Conservation (phyloP, 2,888 invertebrate species). For the Brachylomia viminalis region DNA sequence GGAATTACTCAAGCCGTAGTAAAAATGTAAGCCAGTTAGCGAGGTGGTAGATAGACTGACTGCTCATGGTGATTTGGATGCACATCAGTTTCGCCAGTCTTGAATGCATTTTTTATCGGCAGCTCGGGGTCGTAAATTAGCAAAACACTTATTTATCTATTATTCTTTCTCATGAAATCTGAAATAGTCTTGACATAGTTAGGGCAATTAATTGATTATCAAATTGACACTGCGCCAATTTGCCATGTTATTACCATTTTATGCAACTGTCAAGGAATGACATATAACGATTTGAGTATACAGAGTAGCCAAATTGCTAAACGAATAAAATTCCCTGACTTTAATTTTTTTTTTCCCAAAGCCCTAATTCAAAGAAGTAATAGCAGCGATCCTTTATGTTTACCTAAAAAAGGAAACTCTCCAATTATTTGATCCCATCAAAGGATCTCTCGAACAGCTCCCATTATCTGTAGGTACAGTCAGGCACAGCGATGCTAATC, state of each 20-base stretch:
- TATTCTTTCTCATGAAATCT: too few relatives aligned
- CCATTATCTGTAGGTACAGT: slow-evolving; percentile 44
- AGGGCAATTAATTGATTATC: too few relatives aligned
- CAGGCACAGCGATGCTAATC: slow-evolving; percentile 46
- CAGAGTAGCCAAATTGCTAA: too few relatives aligned
- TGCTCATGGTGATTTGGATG: background rate
- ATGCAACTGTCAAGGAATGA: too few relatives aligned
- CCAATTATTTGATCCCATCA: slow-evolving; percentile 46
- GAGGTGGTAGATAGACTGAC: background rate
- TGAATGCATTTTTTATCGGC: too few relatives aligned
- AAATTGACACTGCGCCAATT: too few relatives aligned
- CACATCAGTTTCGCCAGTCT: background rate
- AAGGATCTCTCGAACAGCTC: slow-evolving; percentile 35
- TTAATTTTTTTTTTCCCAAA: background rate
- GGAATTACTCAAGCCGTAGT: background rate
- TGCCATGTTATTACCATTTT: too few relatives aligned
- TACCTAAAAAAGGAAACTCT: slow-evolving; percentile 23
- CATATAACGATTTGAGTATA: too few relatives aligned
- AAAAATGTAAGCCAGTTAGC: background rate
- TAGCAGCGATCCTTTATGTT: slow-evolving; percentile 7
- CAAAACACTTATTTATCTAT: too few relatives aligned
- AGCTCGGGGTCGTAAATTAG: too few relatives aligned
- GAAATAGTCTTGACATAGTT: too few relatives aligned
- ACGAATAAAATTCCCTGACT: too few relatives aligned
- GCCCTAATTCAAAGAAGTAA: background rate